Conservation (phyloP, 2,797 vertebrate genomes). For the Cyprinella venusta region DNA sequence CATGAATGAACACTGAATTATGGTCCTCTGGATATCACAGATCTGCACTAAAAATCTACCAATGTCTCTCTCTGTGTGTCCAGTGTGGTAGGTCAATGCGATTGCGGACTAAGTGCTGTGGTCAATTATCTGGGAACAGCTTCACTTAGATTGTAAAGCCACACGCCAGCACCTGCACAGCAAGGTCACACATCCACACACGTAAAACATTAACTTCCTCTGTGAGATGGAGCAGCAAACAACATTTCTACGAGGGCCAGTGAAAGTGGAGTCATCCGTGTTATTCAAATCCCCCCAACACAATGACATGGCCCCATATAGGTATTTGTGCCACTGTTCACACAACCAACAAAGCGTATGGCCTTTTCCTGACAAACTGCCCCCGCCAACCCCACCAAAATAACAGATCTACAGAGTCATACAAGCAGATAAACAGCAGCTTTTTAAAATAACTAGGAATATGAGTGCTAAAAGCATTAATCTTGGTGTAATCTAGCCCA, state of each 20-base stretch:
- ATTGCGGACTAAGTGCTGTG: neutral
- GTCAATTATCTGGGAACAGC: conserved; percentile 43
- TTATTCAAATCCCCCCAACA: conserved; percentile 31
- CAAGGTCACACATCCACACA: conserved; percentile 57
- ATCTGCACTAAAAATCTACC: neutral
- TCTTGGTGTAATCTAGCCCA: neutral
- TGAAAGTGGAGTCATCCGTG: conserved; percentile 31
- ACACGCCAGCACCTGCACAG: conserved; percentile 47
- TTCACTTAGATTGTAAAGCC: conserved; percentile 39
- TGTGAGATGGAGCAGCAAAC: conserved; percentile 25
- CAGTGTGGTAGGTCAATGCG: neutral
- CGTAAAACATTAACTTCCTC: conserved; percentile 60
- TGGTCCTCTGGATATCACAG: neutral
- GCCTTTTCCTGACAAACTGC: conserved; percentile 5
- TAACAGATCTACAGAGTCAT: conserved; percentile 18
- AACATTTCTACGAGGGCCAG: conserved; percentile 27
- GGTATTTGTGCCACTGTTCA: conserved; percentile 48
- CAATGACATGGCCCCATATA: conserved; percentile 42
- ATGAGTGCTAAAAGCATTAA: neutral
- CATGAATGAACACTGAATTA: conserved; percentile 12
- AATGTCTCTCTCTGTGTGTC: neutral
- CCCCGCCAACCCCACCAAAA: conserved; percentile 6
- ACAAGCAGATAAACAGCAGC: neutral
- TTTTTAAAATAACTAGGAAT: neutral
- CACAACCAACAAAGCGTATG: conserved; percentile 41